A percentile compares a stretch with the other conserved stretches of the same genome.
phyloP scores from a whole-genome alignment of 2,797 vertebrate species.

The Salarias fasciatus region DNA sequence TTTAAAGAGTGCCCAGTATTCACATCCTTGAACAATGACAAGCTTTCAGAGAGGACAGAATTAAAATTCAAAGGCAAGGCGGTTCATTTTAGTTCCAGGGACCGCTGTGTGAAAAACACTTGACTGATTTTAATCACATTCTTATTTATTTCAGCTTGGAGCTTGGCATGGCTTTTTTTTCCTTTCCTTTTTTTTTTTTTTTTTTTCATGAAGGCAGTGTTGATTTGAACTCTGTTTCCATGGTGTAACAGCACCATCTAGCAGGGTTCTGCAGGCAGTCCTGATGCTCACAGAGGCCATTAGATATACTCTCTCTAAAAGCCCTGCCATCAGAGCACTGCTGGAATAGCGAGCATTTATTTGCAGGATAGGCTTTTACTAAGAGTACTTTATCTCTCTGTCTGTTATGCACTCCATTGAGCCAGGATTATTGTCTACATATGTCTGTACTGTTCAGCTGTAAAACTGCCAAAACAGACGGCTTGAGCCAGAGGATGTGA shows the following conservation, averaged over 20 bases:
- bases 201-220: slow-evolving; percentile 44
- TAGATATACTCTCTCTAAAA: slow-evolving; percentile 40
- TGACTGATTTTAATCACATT: slow-evolving; percentile 84
- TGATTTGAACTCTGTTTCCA: slow-evolving; percentile 17
- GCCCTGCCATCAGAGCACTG: slow-evolving; percentile 29
- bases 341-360: slow-evolving; percentile 58
- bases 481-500: slow-evolving; percentile 49
- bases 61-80: slow-evolving; percentile 78
- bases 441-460: slow-evolving; percentile 37
- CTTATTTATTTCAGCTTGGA: slow-evolving; percentile 79
- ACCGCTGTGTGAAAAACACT: slow-evolving; percentile 77
- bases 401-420: slow-evolving; percentile 45
- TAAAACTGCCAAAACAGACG: slow-evolving; percentile 21
- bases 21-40: slow-evolving; percentile 78
- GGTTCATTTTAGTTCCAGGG: slow-evolving; percentile 76
- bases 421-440: slow-evolving; percentile 53
- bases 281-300: slow-evolving; percentile 21
- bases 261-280: slow-evolving; percentile 31
- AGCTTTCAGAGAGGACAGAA: slow-evolving; percentile 75
- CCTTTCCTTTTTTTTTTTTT: no score
- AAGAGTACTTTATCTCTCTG: slow-evolving; percentile 50
- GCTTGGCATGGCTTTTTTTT: slow-evolving; percentile 40
- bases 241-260: slow-evolving; percentile 75
- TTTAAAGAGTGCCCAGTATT: slow-evolving; percentile 69
- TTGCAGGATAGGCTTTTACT: slow-evolving; percentile 55